Conservation (phyloP, 2,888 invertebrate species). For the Lasioglossum oenotherae region DNA sequence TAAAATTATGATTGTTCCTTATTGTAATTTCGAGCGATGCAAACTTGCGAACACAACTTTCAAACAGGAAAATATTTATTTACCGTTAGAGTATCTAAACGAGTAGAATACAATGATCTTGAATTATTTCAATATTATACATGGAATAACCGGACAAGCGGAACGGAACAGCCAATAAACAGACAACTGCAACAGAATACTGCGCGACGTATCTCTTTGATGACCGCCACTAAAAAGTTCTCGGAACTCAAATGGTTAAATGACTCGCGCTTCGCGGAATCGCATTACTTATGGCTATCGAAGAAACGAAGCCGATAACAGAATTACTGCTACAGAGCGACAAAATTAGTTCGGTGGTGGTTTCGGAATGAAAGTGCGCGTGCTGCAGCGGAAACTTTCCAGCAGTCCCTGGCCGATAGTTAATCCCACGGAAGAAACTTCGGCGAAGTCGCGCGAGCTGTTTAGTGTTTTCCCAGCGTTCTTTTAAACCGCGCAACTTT, state of each 20-base stretch:
- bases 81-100: neutral
- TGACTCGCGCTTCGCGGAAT: neutral
- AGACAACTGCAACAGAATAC: neutral
- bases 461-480: conserved; percentile 13
- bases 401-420: conserved; percentile 38
- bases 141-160: neutral
- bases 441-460: conserved; percentile 17
- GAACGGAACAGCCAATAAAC: neutral
- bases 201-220: neutral
- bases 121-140: neutral
- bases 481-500: conserved; percentile 51
- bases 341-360: neutral
- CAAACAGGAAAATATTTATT: too few relatives aligned
- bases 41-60: too few relatives aligned
- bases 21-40: neutral
- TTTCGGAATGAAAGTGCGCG: neutral
- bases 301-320: neutral
- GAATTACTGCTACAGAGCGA: neutral
- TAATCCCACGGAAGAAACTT: conserved; percentile 56
- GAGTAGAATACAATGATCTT: neutral
- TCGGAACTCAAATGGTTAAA: neutral
- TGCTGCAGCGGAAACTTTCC: conserved; percentile 27
- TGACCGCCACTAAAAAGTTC: neutral
- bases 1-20: neutral
- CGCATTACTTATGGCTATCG: neutral